A percentile compares a stretch with the other conserved stretches of the same genome.
Conservation (phyloP, 2,113 vertebrate genomes). For the zebrafish (Danio rerio) region GRCz12tu NC_133179.1:17419501-17420000, state of each 20-base stretch:
- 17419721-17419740: constrained; percentile 90
- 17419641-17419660: constrained; percentile 93
- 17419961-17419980: constrained; percentile 91
- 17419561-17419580: background rate
- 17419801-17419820: background rate
- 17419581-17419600: background rate
- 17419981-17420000: constrained; percentile 89
- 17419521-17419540: background rate
- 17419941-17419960: constrained; percentile 96
- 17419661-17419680: constrained; percentile 93
- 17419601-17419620: background rate
- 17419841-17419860: background rate
- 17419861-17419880: background rate
- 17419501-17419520: too few species aligned
- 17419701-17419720: constrained; percentile 90
- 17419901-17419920: constrained; percentile 53
- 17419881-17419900: background rate
- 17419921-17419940: constrained; percentile 98
- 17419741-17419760: constrained; percentile 95
- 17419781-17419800: background rate
- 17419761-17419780: constrained; percentile 73
- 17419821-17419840: background rate
- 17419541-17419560: background rate
- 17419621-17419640: background rate
- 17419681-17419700: constrained; percentile 87